Base-by-base conservation (phyloP, 2,888 invertebrate genomes). In the Colletes collaris region DNA sequence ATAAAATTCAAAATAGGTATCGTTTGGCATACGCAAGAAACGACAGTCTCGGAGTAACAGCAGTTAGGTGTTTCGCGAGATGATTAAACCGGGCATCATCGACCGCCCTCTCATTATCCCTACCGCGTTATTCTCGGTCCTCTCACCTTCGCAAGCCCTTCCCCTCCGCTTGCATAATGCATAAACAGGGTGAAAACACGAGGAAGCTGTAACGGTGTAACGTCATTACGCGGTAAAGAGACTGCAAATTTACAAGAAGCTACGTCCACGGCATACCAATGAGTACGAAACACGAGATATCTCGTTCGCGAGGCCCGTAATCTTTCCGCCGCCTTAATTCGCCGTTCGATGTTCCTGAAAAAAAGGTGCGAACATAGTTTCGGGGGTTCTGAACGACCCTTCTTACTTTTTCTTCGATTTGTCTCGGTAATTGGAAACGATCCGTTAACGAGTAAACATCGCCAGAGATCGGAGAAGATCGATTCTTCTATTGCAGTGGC, bases 91-190 rank as follows among this genome's bases (percentile, higher is more conserved):
- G 55, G 81, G 81, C 82, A 82, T 82, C 82, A 72, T 79, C 71
- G 79, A 58, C 89, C 84, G 87, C 85, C 87, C 85, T 88, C 83
- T 89, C 78, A 89, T 89, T 89, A 89, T 85, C 81, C 83, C 81
- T 62, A 65, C 85, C 65, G 53, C 46, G 62, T 58, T 16, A 49
- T 40, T 60, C 67, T 56, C 59, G 53, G 63, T 10, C 50, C 67
- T 69, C 27, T 67, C 67, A 8, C 76, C 64, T 13, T 74, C 66
- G 19, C 56, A 16, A 2, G 35, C 65, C 35, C 46, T 40, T 50
- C 16, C 19, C 16, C 19, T 52, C 64, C 19, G 55, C 58, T 74
- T 81, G 85, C 87, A 88, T 88, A 85, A 88, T 87, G 87, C 87
- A 89, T 88, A 89, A 87, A 89, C 79, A 60, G 85, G 79, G 88